Percentiles rank a stretch among this genome's conserved stretches.
These are phyloP conservation scores for Trematomus bernacchii DNA, from an alignment of 2,797 vertebrate species.

Conservation along the genomic window DNA sequence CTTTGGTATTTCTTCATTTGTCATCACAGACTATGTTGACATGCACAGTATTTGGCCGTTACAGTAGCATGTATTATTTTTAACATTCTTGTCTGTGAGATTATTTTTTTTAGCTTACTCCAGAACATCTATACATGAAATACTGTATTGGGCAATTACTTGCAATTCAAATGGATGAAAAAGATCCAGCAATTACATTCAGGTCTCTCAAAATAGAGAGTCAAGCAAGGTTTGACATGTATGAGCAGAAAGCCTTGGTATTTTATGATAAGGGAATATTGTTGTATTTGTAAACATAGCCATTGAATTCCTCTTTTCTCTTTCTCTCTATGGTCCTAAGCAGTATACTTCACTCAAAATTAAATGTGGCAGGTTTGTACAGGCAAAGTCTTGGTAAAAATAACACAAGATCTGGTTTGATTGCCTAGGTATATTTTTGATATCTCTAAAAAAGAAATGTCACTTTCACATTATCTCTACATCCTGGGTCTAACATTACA, in stretches of 20 bases:
- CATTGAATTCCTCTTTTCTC: constrained; percentile 24
- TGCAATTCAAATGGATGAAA: neutral
- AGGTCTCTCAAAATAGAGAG: constrained; percentile 23
- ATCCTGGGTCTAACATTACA: neutral
- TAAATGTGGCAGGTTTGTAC: constrained; percentile 45
- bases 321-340: constrained; percentile 6
- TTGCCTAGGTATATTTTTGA: neutral
- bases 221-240: constrained; percentile 26
- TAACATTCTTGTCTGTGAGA: neutral
- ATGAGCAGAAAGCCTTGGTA: constrained; percentile 22
- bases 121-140: neutral
- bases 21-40: constrained; percentile 54
- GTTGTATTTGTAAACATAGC: constrained; percentile 54
- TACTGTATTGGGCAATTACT: constrained; percentile 1
- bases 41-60: constrained; percentile 39
- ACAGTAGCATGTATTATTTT: constrained; percentile 11
- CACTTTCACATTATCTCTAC: neutral
- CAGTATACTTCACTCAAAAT: constrained; percentile 61
- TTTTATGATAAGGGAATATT: constrained; percentile 20
- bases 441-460: no score
- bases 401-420: neutral
- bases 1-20: constrained; percentile 24
- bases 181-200: constrained; percentile 36
- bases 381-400: neutral
- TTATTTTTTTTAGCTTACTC: constrained; percentile 22